These are phyloP conservation scores for Ctenosaura bakeri DNA, from an alignment of 2,797 vertebrate genomes.

Conservation along the genomic window DNA sequence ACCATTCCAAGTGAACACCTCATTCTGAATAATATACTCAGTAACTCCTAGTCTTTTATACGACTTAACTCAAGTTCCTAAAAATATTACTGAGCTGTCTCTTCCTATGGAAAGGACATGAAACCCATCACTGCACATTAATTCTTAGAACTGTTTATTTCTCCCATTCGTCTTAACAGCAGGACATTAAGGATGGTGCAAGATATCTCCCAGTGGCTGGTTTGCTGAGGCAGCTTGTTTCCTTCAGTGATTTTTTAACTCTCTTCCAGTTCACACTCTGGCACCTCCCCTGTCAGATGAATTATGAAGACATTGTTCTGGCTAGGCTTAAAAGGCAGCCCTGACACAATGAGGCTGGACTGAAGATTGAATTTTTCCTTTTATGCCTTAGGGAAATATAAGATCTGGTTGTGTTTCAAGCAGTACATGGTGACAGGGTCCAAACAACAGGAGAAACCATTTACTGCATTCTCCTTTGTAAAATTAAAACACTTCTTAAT, in stretches of 20 bases:
- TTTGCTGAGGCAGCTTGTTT: conserved; percentile 52
- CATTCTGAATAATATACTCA: not conserved
- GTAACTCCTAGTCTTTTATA: not conserved
- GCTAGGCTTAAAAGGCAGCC: conserved; percentile 4
- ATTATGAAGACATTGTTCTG: conserved; percentile 1
- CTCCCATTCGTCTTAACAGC: conserved; percentile 15
- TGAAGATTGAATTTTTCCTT: not conserved
- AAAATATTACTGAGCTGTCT: not conserved
- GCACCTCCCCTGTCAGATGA: not conserved
- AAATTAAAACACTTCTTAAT: conserved; percentile 10
- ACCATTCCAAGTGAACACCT: not conserved
- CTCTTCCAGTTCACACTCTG: conserved; percentile 27
- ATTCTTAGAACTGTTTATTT: conserved; percentile 50
- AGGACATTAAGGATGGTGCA: not conserved
- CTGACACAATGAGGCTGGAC: not conserved
- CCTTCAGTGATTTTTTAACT: conserved; percentile 12
- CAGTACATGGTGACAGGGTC: not conserved
- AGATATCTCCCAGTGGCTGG: conserved; percentile 23
- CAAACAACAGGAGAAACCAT: conserved; percentile 1
- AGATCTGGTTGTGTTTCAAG: not conserved
- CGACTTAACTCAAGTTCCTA: not conserved
- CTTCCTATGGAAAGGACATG: conserved; percentile 6
- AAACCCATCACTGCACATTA: conserved; percentile 47
- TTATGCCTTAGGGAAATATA: not conserved
- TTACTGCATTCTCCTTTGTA: not conserved